Evolutionary conservation across 2,797 vertebrate genomes (phyloP), one percentile per base, ranked within the genome.

Genomic region (Phoxinus dragarum): DNA sequence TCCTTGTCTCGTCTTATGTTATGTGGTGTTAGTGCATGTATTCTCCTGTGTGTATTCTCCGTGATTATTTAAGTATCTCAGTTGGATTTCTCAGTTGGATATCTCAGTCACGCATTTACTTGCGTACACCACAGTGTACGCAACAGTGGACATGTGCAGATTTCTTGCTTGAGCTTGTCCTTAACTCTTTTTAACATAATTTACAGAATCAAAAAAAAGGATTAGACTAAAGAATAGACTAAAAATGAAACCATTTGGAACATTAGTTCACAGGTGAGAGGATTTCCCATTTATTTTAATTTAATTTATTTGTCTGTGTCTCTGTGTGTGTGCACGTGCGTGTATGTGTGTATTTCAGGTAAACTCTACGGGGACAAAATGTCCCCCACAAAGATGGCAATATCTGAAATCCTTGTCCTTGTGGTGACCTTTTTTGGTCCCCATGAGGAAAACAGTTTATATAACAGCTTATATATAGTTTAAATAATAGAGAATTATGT

Each of bases 331-430:
- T 8, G 11, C 3, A 3, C 11, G 67, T 38, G 54, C 47, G 36
- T 77, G 9, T 77, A 31, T 59, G 27, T 73, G 27, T 44, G 76
- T 36, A 40, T 86, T 34, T 23, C 34, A 69, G 67, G 36, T 40
- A 40, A 23, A 66, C 14, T 12, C 2, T 64, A 64, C 12, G 34
- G 14, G 14, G 31, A 67, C 31, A 67, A 14, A 27, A 61, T n/a
- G 4, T 59, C n/a, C 56, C 56, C 12, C 6, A 64, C 12, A 64
- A 64, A 66, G 6, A 34, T 66, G 31, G 6, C n/a, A 66, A 66
- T 66, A 17, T 66, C 14, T 6, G 5, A 64, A 64, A 64, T 31
- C 27, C 2, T 31, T 34, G 6, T 34, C 6, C 23, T 23, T 49
- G 16, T 17, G 47, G 47, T 49, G 47, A 49, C 8, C 14, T 31